Percentiles rank a stretch among this genome's conserved stretches.
Evolutionary conservation across 2,113 vertebrate genomes (phyloP).

Genomic region (Stigmatopora argus): DNA sequence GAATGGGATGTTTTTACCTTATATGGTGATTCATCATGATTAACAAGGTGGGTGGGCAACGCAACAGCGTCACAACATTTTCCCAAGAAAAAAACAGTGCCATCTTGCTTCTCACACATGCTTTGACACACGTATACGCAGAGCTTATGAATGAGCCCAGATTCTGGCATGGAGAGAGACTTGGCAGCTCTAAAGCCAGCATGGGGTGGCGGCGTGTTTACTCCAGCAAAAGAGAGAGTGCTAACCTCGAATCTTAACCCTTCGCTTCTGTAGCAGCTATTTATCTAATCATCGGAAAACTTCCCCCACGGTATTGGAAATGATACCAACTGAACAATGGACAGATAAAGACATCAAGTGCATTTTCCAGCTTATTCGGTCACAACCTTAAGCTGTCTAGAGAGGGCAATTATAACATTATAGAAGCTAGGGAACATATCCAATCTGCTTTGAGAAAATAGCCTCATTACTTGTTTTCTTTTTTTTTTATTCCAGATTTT

Average conservation of each 20-base stretch:
- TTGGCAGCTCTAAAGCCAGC: conserved; percentile 44
- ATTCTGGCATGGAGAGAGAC: conserved; percentile 35
- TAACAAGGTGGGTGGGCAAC: not conserved
- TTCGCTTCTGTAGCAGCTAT: conserved; percentile 45
- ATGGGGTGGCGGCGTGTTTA: conserved; percentile 53
- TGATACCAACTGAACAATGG: conserved; percentile 1
- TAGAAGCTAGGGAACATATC: not conserved
- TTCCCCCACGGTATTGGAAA: conserved; percentile 24
- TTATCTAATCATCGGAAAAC: conserved; percentile 53
- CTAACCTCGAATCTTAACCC: conserved; percentile 48
- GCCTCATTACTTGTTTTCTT: not conserved
- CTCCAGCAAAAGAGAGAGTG: conserved; percentile 50
- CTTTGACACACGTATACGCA: conserved; percentile 20
- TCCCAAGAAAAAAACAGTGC: conserved; percentile 8
- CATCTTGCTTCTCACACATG: conserved; percentile 15
- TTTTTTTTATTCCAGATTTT: too few species aligned
- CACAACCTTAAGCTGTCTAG: not conserved
- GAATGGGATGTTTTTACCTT: conserved; percentile 2
- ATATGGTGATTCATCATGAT: not conserved
- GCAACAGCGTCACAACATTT: not conserved
- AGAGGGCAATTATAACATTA: not conserved
- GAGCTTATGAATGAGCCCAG: conserved; percentile 33
- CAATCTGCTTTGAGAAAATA: not conserved
- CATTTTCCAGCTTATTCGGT: not conserved
- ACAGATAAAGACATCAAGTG: not conserved